These are phyloP conservation scores for Microcebus griseorufus DNA, from an alignment of 2,113 vertebrate species.

Conservation along the genomic window DNA sequence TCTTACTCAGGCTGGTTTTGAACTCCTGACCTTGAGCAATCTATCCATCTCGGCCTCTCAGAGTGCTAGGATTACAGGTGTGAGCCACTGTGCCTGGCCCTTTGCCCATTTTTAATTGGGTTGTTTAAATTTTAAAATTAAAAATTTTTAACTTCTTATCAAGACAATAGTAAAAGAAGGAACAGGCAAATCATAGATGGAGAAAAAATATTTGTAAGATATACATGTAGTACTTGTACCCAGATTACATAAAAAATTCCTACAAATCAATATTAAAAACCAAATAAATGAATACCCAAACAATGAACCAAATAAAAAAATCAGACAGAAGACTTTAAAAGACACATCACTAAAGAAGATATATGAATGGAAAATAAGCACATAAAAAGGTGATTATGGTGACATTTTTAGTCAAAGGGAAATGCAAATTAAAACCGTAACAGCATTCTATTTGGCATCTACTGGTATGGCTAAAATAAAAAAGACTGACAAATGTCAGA, in stretches of 20 bases:
- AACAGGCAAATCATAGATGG: neutral
- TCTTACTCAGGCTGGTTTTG: too few relatives aligned
- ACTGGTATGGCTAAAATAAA: neutral
- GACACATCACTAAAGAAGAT: neutral
- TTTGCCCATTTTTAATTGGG: too few relatives aligned
- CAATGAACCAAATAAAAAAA: neutral
- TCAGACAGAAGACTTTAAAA: neutral
- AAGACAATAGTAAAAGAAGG: neutral
- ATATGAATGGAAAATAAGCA: neutral
- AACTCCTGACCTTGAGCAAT: too few relatives aligned
- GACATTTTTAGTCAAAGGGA: neutral
- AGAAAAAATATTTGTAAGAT: neutral
- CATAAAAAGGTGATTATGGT: neutral
- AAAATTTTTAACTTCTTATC: neutral
- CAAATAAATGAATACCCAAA: too few relatives aligned
- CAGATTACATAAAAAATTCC: neutral
- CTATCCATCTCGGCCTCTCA: too few relatives aligned
- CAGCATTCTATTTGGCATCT: neutral
- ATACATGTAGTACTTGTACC: neutral
- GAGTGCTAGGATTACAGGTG: too few relatives aligned
- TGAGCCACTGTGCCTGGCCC: too few relatives aligned
- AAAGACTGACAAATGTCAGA: neutral
- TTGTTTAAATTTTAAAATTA: slow-evolving; percentile 29
- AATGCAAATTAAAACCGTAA: neutral
- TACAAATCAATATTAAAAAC: neutral